Conservation (phyloP, 2,888 invertebrate genomes). For the Xestia c-nigrum region DNA sequence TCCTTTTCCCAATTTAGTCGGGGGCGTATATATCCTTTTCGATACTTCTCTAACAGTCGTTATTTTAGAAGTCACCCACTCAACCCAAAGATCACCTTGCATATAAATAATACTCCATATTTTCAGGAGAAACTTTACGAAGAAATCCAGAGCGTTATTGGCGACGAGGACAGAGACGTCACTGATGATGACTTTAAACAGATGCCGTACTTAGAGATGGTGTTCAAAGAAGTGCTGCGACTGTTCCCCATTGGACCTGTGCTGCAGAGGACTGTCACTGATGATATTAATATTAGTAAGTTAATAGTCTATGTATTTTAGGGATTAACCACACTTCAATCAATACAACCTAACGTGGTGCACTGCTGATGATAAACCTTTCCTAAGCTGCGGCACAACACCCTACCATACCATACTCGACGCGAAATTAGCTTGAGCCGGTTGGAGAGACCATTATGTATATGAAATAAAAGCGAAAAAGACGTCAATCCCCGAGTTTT, state of each 20-base stretch:
- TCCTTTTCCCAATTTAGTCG: neutral
- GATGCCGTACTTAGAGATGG: conserved; percentile 85
- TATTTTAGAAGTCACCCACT: neutral
- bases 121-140: conserved; percentile 80
- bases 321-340: neutral
- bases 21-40: no score
- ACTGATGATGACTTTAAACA: conserved; percentile 78
- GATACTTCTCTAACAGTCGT: neutral
- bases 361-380: neutral
- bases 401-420: neutral
- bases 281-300: conserved; percentile 82
- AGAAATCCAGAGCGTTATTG: conserved; percentile 79
- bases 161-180: conserved; percentile 73
- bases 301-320: neutral
- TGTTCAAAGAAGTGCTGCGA: conserved; percentile 81
- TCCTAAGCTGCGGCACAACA: neutral
- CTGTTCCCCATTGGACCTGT: conserved; percentile 83
- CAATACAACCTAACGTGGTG: neutral
- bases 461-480: neutral
- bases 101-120: neutral
- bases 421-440: neutral
- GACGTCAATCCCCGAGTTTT: neutral
- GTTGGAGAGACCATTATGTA: neutral
- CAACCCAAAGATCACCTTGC: neutral
- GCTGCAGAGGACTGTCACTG: conserved; percentile 79